Percentiles rank a stretch among this genome's conserved stretches.
Evolutionary conservation across 2,888 invertebrate genomes (phyloP).

Genomic region (Cremastinae sp.): DNA sequence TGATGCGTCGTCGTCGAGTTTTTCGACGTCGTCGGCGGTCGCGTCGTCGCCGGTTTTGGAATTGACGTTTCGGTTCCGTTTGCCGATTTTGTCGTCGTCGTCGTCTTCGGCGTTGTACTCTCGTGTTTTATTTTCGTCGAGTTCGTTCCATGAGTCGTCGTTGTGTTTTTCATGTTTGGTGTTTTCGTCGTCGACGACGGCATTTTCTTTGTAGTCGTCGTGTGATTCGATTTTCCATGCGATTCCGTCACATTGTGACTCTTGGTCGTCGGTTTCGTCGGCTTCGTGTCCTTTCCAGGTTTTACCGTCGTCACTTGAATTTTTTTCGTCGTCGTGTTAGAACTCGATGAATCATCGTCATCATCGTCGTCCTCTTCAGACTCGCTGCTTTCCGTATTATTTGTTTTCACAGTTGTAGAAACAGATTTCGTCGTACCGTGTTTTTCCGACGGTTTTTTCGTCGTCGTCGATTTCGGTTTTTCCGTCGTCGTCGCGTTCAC

Average conservation of each 20-base stretch:
- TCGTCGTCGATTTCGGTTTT: conserved; percentile 18
- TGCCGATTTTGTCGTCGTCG: neutral
- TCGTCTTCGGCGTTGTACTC: neutral
- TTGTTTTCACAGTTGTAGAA: conserved; percentile 42
- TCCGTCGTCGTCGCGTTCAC: conserved; percentile 8
- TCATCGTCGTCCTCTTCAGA: conserved; percentile 1
- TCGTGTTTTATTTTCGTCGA: neutral
- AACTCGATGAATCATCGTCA: conserved; percentile 38
- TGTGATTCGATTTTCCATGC: neutral
- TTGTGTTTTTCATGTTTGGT: neutral
- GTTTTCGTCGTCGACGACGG: neutral
- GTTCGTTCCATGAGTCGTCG: neutral
- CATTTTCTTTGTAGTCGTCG: conserved; percentile 21
- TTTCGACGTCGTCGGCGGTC: neutral
- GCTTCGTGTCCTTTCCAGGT: conserved; percentile 4
- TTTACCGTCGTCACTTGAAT: conserved; percentile 16
- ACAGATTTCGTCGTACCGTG: conserved; percentile 14
- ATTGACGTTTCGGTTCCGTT: conserved; percentile 22
- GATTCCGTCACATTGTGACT: conserved; percentile 10
- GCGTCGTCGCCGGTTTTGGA: conserved; percentile 10
- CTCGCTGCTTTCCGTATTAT: conserved; percentile 29
- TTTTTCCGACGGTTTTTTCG: too few relatives aligned
- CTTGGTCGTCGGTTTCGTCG: conserved; percentile 3
- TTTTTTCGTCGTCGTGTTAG: conserved; percentile 40
- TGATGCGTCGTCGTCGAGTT: too few relatives aligned